These are phyloP conservation scores for Epinephelus cyanopodus DNA, from an alignment of 2,113 vertebrate species.

Conservation along the genomic window DNA sequence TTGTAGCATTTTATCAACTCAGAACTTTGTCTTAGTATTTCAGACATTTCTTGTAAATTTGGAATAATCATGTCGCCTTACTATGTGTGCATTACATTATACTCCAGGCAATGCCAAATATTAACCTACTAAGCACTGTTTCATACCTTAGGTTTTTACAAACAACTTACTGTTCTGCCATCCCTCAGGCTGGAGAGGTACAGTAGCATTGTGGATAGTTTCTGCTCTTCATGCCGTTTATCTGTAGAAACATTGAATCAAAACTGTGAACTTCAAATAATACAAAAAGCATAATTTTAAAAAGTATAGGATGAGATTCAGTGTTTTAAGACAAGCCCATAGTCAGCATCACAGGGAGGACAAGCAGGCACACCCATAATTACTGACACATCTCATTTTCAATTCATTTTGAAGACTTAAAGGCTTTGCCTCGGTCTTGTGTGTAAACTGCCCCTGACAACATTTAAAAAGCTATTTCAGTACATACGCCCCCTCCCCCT, in stretches of 20 bases:
- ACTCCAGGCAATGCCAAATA: slow-evolving; percentile 80
- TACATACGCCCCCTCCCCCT: slow-evolving; percentile 51
- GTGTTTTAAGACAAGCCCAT: slow-evolving; percentile 49
- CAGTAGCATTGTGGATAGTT: slow-evolving; percentile 73
- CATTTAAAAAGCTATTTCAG: slow-evolving; percentile 70
- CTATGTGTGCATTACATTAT: slow-evolving; percentile 74
- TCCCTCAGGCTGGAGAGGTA: slow-evolving; percentile 63
- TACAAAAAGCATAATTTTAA: slow-evolving; percentile 37
- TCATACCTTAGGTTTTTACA: slow-evolving; percentile 69
- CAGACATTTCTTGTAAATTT: slow-evolving; percentile 76
- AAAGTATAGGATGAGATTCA: slow-evolving; percentile 52
- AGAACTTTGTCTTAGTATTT: slow-evolving; percentile 71
- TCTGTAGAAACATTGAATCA: slow-evolving; percentile 70
- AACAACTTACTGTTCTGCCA: slow-evolving; percentile 61
- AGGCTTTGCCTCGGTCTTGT: slow-evolving; percentile 54
- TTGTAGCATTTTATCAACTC: slow-evolving; percentile 84
- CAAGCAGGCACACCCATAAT: slow-evolving; percentile 60
- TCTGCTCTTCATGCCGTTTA: slow-evolving; percentile 65
- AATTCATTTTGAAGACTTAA: slow-evolving; percentile 59
- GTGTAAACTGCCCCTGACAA: slow-evolving; percentile 74
- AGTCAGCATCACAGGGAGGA: slow-evolving; percentile 66
- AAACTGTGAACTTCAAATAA: slow-evolving; percentile 71
- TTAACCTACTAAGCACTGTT: slow-evolving; percentile 79
- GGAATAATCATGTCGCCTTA: slow-evolving; percentile 77
- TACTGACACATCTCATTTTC: slow-evolving; percentile 65